A percentile compares a stretch with the other conserved stretches of the same genome.
phyloP scores from a whole-genome alignment of 2,113 vertebrate genomes.

The Rhegmatorhina hoffmannsi region DNA sequence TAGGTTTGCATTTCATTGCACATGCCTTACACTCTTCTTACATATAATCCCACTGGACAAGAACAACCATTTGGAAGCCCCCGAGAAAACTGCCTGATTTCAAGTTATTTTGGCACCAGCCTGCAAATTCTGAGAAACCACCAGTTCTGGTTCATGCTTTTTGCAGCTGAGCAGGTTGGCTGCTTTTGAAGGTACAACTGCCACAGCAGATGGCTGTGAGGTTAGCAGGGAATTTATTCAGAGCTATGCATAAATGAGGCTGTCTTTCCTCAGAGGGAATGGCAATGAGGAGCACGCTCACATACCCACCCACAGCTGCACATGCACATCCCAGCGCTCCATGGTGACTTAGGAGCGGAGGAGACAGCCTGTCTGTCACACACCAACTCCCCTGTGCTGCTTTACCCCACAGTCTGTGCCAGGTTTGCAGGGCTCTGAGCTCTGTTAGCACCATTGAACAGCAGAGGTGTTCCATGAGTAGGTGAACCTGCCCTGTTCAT shows the following conservation, averaged over 20 bases:
- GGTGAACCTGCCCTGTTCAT: not conserved
- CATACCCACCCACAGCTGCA: constrained; percentile 6
- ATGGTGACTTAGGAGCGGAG: not conserved
- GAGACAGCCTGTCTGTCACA: constrained; percentile 38
- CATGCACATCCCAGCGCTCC: not conserved
- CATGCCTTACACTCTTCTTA: not conserved
- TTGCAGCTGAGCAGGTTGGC: not conserved
- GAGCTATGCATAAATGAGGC: not conserved
- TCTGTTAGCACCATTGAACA: not conserved
- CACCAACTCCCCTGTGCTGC: not conserved
- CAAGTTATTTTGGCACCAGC: not conserved
- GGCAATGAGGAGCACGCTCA: not conserved
- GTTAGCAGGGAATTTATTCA: constrained; percentile 31
- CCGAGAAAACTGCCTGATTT: not conserved
- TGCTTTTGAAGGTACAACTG: not conserved
- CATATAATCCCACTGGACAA: not conserved
- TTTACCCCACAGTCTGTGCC: not conserved
- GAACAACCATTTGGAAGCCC: not conserved
- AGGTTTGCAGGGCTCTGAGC: not conserved
- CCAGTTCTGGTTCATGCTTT: not conserved
- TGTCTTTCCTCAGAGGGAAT: not conserved
- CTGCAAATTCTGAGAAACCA: not conserved
- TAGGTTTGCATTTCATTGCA: not conserved
- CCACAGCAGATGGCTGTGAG: not conserved
- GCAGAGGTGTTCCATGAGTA: not conserved